Conservation (phyloP, 1,140 invertebrate species). For the Wasmannia auropunctata region DNA sequence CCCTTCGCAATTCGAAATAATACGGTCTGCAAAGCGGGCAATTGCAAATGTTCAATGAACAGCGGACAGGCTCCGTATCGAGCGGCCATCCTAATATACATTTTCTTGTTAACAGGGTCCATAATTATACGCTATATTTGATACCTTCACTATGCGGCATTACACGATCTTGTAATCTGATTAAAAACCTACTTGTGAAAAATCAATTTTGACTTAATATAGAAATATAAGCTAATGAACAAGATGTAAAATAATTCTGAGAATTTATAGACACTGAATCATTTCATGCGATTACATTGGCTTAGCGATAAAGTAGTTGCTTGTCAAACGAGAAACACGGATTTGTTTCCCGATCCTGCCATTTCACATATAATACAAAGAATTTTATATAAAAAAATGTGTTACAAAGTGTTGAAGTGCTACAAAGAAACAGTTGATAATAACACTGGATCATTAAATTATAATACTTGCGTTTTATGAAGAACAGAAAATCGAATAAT, state of each 20-base stretch:
- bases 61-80: conserved; percentile 43
- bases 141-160: not conserved
- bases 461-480: not conserved
- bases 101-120: not conserved
- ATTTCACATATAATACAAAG: not conserved
- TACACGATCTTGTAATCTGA: not conserved
- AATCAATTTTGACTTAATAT: not conserved
- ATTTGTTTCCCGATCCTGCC: not conserved
- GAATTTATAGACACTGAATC: not conserved
- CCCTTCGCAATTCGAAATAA: conserved; percentile 64
- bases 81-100: not conserved
- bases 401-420: too few relatives aligned
- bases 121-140: not conserved
- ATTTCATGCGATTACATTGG: not conserved
- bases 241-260: not conserved
- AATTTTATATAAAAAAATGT: not conserved
- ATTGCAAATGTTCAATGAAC: conserved; percentile 76
- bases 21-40: conserved; percentile 77
- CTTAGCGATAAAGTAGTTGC: not conserved
- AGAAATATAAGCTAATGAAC: not conserved
- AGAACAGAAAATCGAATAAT: not conserved
- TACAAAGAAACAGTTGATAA: not conserved
- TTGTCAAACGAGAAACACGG: not conserved
- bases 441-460: not conserved
- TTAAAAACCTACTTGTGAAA: not conserved